Percentiles rank a stretch among this genome's conserved stretches.
Evolutionary conservation across 1,140 invertebrate genomes (phyloP).

Genomic region (Anadara kagoshimensis): DNA sequence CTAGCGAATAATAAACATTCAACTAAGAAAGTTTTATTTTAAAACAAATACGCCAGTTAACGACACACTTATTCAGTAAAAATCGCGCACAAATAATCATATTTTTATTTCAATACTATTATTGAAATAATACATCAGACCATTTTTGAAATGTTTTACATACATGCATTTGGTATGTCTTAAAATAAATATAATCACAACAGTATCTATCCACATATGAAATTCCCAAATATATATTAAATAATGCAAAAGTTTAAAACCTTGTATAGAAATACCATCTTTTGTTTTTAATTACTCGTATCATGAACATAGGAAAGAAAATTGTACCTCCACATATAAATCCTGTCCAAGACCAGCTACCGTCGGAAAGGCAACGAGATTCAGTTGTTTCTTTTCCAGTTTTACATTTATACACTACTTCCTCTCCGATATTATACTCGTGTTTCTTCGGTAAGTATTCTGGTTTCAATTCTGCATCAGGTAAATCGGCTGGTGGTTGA

Average conservation of each 20-base stretch:
- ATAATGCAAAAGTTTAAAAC: too few species aligned
- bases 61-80: too few species aligned
- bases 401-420: slow-evolving; percentile 20
- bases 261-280: too few species aligned
- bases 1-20: too few species aligned
- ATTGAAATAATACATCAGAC: too few species aligned
- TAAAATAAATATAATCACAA: too few species aligned
- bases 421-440: slow-evolving; percentile 27
- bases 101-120: slow-evolving; percentile 2
- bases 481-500: neutral
- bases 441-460: neutral
- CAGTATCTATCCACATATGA: neutral
- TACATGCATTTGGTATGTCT: too few species aligned
- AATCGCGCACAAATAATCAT: too few species aligned
- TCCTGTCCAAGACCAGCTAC: slow-evolving; percentile 27
- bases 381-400: slow-evolving; percentile 8
- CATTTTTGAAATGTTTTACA: too few species aligned
- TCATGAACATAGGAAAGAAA: too few species aligned
- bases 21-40: neutral
- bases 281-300: too few species aligned
- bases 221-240: too few species aligned
- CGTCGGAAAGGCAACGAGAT: slow-evolving; percentile 11
- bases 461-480: slow-evolving; percentile 1
- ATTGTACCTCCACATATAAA: slow-evolving; percentile 29
- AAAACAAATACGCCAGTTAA: neutral